Base-by-base conservation (phyloP, 2,113 vertebrate species). In the Hemibagrus wyckioides region DNA sequence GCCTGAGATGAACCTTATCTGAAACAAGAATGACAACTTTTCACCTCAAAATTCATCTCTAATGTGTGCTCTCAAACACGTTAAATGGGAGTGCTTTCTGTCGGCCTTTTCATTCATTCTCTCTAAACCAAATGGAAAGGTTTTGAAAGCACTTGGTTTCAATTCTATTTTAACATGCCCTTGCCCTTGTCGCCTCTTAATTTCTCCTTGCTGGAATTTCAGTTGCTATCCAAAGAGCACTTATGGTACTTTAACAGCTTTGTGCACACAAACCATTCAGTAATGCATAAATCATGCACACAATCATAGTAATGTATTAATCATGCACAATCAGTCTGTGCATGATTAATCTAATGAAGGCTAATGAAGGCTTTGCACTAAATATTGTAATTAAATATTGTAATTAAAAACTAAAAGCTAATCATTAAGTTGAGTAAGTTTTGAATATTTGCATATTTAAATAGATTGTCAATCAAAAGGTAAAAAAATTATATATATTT, bases 281-380 rank as follows among this genome's bases (percentile, higher is more conserved):
- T 19, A 36, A 80, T 80, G 50, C 82, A 75, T 39, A 69, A 75
- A 73, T 67, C 67, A 59, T 17, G 52, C 19, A 79, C 75, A 79
- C n/a, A 21, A 10, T n/a, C n/a, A 30, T 17, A 19, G 75, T n/a
- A 85, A 52, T n/a, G 23, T 23, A 77, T 61, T 63, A 76, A 80
- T 83, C 69, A 65, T 80, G 56, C 73, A 48, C 73, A 65, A 54
- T 23, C 82, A 69, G 54, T 81, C 33, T 81, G 54, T 81, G 76
- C 30, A 67, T 86, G 76, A 81, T 86, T 86, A 81, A 81, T 52
- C 61, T 81, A 89, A 84, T 87, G 76, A 77, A 50, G 14, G 44
- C 59, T 69, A 89, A 84, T 89, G 76, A 30, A 79, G 75, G 19
- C 39, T 80, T 52, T 87, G 82, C 44, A 85, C 75, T 79, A 86